Evolutionary conservation across 2,888 invertebrate genomes (phyloP).

Genomic region (Cheilosia pagana): DNA sequence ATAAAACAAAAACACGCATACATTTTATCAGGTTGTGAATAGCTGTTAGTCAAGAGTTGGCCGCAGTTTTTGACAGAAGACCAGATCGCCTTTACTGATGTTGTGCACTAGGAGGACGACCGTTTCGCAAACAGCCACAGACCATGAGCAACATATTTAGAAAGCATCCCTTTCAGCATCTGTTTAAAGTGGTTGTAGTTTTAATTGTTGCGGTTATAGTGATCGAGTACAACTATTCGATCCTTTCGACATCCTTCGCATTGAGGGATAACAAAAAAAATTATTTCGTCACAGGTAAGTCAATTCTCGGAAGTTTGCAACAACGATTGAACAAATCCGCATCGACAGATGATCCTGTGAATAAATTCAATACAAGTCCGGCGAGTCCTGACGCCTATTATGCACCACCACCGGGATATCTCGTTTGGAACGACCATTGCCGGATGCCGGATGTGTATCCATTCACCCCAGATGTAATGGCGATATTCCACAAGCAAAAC

Average conservation of each 20-base stretch:
- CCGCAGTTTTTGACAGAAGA: too few species aligned
- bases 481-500: conserved; percentile 84
- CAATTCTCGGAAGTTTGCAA: too few species aligned
- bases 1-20: too few species aligned
- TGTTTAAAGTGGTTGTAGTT: neutral
- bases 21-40: too few species aligned
- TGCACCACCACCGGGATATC: conserved; percentile 77
- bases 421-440: conserved; percentile 85
- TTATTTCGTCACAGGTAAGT: neutral
- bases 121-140: neutral
- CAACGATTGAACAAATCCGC: too few species aligned
- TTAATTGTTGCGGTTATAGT: neutral
- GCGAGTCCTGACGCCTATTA: neutral
- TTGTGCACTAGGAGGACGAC: neutral
- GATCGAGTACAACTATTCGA: neutral
- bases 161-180: neutral
- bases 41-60: too few species aligned
- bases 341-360: too few species aligned
- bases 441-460: conserved; percentile 86
- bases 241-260: neutral
- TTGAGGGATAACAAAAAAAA: neutral
- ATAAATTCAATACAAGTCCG: too few species aligned
- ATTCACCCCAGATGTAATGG: conserved; percentile 84
- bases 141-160: neutral
- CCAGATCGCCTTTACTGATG: too few species aligned